Percentiles rank a stretch among this genome's conserved stretches.
phyloP scores from a whole-genome alignment of 2,888 invertebrate genomes.

The Brassicogethes aeneus region DNA sequence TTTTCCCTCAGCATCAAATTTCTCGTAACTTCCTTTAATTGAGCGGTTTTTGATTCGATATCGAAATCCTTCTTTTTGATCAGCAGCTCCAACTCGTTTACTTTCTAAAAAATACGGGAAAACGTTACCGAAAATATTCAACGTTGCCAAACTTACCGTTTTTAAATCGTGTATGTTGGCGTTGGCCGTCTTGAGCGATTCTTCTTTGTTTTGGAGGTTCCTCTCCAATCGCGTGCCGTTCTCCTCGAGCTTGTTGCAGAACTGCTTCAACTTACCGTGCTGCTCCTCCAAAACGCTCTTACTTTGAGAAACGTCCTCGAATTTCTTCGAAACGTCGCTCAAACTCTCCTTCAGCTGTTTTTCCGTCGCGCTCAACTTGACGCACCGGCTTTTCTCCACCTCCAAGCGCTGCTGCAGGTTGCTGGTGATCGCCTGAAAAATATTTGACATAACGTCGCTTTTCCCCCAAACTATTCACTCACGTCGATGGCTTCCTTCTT shows the following conservation, averaged over 20 bases:
- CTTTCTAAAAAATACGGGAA: neutral
- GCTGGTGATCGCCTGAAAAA: constrained; percentile 1
- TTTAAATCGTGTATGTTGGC: constrained; percentile 26
- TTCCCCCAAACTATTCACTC: constrained; percentile 3
- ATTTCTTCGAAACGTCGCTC: constrained; percentile 15
- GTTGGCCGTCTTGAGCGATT: constrained; percentile 24
- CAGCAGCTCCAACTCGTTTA: neutral
- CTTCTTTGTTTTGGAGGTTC: constrained; percentile 30
- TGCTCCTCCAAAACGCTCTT: constrained; percentile 22
- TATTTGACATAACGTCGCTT: constrained; percentile 9
- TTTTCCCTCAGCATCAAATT: neutral
- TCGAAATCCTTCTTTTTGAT: neutral
- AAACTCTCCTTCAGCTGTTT: constrained; percentile 18
- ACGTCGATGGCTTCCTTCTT: constrained; percentile 19
- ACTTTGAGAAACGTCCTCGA: constrained; percentile 15
- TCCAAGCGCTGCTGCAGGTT: constrained; percentile 10
- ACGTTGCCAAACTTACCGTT: constrained; percentile 21
- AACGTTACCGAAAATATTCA: neutral
- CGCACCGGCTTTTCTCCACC: constrained; percentile 22
- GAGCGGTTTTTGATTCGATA: neutral
- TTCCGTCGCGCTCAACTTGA: constrained; percentile 24
- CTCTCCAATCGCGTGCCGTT: constrained; percentile 31
- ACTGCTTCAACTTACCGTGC: constrained; percentile 22
- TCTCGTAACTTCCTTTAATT: neutral
- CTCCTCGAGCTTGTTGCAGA: constrained; percentile 30